phyloP scores from a whole-genome alignment of 2,888 invertebrate genomes.

The Aspidiotus destructor region DNA sequence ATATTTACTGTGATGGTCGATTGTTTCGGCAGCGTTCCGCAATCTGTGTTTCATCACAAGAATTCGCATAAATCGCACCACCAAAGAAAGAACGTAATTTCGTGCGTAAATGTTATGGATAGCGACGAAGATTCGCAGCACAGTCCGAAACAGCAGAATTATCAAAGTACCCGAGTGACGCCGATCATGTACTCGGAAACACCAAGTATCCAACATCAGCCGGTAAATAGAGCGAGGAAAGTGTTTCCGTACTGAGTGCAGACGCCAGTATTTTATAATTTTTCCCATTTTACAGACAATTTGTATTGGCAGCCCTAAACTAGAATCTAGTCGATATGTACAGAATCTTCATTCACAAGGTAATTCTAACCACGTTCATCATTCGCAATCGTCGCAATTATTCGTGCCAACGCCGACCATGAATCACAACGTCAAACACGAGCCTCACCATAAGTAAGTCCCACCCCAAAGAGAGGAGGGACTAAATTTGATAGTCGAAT shows the following conservation, averaged over 20 bases:
- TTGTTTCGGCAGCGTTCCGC: conserved; percentile 29
- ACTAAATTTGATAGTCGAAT: not conserved
- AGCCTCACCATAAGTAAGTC: conserved; percentile 46
- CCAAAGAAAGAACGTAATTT: conserved; percentile 62
- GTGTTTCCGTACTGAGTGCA: not conserved
- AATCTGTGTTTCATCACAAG: conserved; percentile 19
- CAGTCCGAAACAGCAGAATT: conserved; percentile 40
- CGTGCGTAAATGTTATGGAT: conserved; percentile 67
- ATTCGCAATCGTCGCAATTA: conserved; percentile 24
- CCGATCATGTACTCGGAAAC: conserved; percentile 34
- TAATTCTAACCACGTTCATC: conserved; percentile 20
- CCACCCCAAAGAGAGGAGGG: not conserved
- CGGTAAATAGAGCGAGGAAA: conserved; percentile 6
- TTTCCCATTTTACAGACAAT: conserved; percentile 16
- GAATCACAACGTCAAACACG: conserved; percentile 46
- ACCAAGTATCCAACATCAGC: conserved; percentile 24
- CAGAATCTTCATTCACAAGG: conserved; percentile 24
- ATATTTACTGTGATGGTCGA: not conserved
- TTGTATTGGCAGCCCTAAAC: conserved; percentile 30
- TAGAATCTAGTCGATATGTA: conserved; percentile 24
- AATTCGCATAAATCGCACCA: conserved; percentile 29
- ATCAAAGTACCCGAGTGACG: conserved; percentile 36
- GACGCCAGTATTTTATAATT: not conserved
- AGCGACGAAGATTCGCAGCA: conserved; percentile 58
- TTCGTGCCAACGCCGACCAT: conserved; percentile 23